Base-by-base conservation (phyloP, 2,888 invertebrate genomes). In the Morpho deidamia region DNA sequence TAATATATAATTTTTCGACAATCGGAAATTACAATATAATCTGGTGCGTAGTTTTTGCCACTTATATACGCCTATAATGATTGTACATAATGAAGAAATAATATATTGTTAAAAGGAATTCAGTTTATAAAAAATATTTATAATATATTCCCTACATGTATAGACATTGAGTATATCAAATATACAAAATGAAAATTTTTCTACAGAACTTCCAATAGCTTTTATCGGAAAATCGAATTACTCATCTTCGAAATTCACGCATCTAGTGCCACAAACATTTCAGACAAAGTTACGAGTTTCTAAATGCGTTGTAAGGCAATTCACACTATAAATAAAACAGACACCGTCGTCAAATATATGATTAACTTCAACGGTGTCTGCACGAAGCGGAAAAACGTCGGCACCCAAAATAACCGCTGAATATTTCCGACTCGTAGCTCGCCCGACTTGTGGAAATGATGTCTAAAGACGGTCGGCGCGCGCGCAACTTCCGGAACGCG, bases 401-500 rank as follows among this genome's bases (percentile, higher is more conserved):
- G 66, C 66, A 70, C 75, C 80, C 70, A 72, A 87, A 87, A 88
- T 87, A 88, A 71, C 78, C 69, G 70, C 75, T 72, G 80, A 81
- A 83, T 86, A 84, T 88, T 86, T 87, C 84, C 85, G 85, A 84
- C 78, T 80, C 74, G 72, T 74, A 78, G 77, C 78, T 78, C 74
- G 75, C 67, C 71, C 71, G 70, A 72, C 74, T 78, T 74, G 80
- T 84, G 83, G 83, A 86, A 86, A 85, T 80, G 74, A 78, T 80
- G 78, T 76, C 76, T 81, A 78, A 81, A 85, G 87, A 80, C 83
- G 80, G 72, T 71, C 80, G 83, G 85, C 86, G 83, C 79, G 85
- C 86, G 82, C 88, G 84, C 87, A 81, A 86, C 86, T 89, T 89
- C 89, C 89, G 87, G 86, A 79, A 81, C 74, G 70, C 74, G 74